Percentiles rank a stretch among this genome's conserved stretches.
phyloP scores from a whole-genome alignment of 2,797 vertebrate species.

The Falco columbarius region DNA sequence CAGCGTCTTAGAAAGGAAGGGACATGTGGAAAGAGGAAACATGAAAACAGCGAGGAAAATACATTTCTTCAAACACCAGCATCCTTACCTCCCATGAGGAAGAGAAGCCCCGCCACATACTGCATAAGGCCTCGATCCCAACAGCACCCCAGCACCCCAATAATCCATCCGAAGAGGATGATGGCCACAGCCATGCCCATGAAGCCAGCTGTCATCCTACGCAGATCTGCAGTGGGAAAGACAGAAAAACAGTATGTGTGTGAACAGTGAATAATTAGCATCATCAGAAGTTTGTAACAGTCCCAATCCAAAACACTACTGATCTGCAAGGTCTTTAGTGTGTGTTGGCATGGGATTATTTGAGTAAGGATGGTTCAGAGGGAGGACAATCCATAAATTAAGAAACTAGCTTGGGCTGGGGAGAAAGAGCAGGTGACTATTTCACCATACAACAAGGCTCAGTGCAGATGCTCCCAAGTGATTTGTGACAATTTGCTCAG shows the following conservation, averaged over 20 bases:
- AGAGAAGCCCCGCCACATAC: constrained; percentile 97
- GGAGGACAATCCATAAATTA: background rate
- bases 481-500: background rate
- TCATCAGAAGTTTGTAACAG: background rate
- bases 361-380: background rate
- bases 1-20: background rate
- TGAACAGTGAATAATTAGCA: background rate
- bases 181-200: constrained; percentile 99
- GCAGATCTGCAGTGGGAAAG: constrained; percentile 83
- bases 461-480: background rate
- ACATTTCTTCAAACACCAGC: background rate
- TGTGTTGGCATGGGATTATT: background rate
- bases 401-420: background rate
- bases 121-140: constrained; percentile 99
- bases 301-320: background rate
- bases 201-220: constrained; percentile 97
- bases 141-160: constrained; percentile 96
- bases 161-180: constrained; percentile 97
- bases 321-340: background rate
- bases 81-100: constrained; percentile 97
- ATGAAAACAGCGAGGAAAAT: background rate
- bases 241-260: background rate
- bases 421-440: background rate
- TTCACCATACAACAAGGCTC: background rate
- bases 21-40: background rate